phyloP scores from a whole-genome alignment of 1,140 invertebrate species.

The Dreissena polymorpha region DNA sequence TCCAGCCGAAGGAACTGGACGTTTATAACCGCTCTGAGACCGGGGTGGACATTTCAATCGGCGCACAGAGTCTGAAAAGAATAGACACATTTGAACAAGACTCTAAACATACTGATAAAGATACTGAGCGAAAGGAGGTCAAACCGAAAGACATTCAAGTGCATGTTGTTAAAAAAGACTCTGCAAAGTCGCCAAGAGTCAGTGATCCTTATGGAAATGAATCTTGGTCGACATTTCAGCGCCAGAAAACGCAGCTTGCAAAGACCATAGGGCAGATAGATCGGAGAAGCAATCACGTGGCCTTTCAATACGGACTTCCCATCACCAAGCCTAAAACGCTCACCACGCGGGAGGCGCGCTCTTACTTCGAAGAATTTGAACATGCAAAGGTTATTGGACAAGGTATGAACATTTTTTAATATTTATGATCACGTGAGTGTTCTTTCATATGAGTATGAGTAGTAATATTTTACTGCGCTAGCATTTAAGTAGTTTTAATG shows the following conservation, averaged over 20 bases:
- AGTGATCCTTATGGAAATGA: slow-evolving; percentile 45
- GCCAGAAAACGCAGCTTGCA: slow-evolving; percentile 53
- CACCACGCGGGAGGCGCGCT: slow-evolving; percentile 50
- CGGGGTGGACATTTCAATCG: too few relatives aligned
- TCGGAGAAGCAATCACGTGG: slow-evolving; percentile 46
- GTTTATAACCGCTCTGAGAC: too few relatives aligned
- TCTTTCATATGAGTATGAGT: background rate
- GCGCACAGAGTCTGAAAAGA: too few relatives aligned
- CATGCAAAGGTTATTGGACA: slow-evolving; percentile 58
- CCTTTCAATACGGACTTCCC: slow-evolving; percentile 50
- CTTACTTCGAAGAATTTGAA: slow-evolving; percentile 55
- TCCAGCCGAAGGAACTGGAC: background rate
- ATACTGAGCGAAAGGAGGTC: slow-evolving; percentile 5
- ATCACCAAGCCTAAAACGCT: slow-evolving; percentile 61
- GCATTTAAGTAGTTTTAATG: background rate
- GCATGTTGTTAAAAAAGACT: background rate
- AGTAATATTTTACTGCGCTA: background rate
- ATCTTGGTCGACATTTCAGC: slow-evolving; percentile 51
- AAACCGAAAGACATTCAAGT: slow-evolving; percentile 10
- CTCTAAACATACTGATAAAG: background rate
- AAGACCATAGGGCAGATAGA: slow-evolving; percentile 40
- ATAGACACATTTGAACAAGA: background rate
- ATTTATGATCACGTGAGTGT: background rate
- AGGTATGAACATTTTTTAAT: slow-evolving; percentile 45
- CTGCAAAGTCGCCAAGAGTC: background rate